Base-by-base conservation (phyloP, 2,888 invertebrate genomes). In the Fissipunctia ypsillon region DNA sequence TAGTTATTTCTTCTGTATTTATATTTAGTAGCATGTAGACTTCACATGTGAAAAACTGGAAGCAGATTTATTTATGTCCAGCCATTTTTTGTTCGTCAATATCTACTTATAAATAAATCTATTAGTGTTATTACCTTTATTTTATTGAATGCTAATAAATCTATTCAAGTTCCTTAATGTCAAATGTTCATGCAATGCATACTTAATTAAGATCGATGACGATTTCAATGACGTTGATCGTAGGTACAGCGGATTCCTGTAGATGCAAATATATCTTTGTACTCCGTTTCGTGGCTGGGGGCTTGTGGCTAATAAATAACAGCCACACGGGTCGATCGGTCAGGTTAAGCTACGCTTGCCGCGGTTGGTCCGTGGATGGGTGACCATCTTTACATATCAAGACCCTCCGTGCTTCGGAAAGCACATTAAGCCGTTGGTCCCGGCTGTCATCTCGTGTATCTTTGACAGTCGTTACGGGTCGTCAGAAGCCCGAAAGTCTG, bases 151-250 rank as follows among this genome's bases (percentile, higher is more conserved):
- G 25, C 28, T 56, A 76, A 74, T 73, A 52, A 35, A 74, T 59
- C 16, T 45, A 60, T 72, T 50, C 38, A 35, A 79, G 48, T 75
- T 75, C 75, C 41, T 80, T 80, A 80, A 66, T 75, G 77, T 63
- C 38, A 56, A 66, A 56, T 41, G 52, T 5, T 22, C 38, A 41
- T 76, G 76, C 25, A 57, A 28, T 54, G 77, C 52, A 76, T 81
- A 16, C 35, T 31, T 68, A 48, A 76, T 76, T 56, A 43, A 22
- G 38, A 41, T n/a, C 6, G 52, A 14, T 80, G 66, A 35, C 81
- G 35, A 54, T 56, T 66, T 54, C 16, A 52, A 67, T 76, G 69
- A 68, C 61, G 68, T 64, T 41, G 28, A 48, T 31, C 9, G 41
- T 48, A 41, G n/a, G 25, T n/a, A 43, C 57, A 28, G n/a, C 41